A percentile compares a stretch with the other conserved stretches of the same genome.
Conservation (phyloP, 2,797 vertebrate species). For the Silurus aristotelis region DNA sequence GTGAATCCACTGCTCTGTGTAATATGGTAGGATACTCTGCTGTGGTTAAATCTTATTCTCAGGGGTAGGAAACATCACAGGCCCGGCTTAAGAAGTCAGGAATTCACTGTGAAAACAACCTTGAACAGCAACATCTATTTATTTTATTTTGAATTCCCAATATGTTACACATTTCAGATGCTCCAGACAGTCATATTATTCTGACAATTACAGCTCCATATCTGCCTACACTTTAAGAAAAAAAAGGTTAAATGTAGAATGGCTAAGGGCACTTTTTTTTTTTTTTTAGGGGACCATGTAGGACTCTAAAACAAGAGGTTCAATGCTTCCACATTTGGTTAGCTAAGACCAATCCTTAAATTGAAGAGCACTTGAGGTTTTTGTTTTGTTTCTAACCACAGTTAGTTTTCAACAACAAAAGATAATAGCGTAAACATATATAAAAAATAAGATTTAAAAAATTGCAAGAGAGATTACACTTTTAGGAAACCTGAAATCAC, state of each 20-base stretch:
- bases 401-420: not conserved
- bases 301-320: not conserved
- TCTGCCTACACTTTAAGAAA: not conserved
- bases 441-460: constrained; percentile 1
- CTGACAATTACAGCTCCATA: not conserved
- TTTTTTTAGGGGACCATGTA: not conserved
- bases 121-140: constrained; percentile 3
- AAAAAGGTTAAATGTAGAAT: not conserved
- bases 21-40: constrained; percentile 26
- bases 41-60: constrained; percentile 7
- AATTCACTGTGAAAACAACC: constrained; percentile 15
- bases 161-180: constrained; percentile 3
- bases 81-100: not conserved
- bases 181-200: not conserved
- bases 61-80: not conserved
- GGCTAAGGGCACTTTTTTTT: not conserved
- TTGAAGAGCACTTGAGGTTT: not conserved
- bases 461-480: not conserved
- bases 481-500: not conserved
- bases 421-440: not conserved
- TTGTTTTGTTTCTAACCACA: not conserved
- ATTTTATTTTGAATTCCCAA: constrained; percentile 18
- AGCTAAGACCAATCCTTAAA: not conserved
- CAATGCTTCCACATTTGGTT: not conserved
- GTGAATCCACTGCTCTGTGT: constrained; percentile 30